A percentile compares a stretch with the other conserved stretches of the same genome.
phyloP scores from a whole-genome alignment of 1,140 invertebrate species.

The Drosophila pruinosa region DNA sequence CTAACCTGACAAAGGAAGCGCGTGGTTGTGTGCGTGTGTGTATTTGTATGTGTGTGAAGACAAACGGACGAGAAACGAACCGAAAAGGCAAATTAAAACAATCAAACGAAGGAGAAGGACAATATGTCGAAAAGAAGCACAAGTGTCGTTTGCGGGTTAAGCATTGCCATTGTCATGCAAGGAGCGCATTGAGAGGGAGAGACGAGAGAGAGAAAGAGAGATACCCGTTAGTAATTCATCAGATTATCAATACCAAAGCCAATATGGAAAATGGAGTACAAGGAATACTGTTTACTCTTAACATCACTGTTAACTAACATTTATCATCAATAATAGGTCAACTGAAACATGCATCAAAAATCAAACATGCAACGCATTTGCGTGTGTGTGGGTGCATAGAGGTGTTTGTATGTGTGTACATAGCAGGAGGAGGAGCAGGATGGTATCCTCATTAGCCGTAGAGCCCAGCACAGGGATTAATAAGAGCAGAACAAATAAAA shows the following conservation, averaged over 20 bases:
- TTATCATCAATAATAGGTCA: background rate
- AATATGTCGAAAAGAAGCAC: conserved; percentile 17
- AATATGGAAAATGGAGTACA: background rate
- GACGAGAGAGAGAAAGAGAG: background rate
- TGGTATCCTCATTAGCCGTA: background rate
- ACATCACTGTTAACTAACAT: background rate
- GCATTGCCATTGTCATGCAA: conserved; percentile 92
- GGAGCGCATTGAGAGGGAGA: background rate
- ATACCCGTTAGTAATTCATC: conserved; percentile 38
- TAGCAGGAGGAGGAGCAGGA: background rate
- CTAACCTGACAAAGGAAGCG: conserved; percentile 94
- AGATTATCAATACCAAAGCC: background rate
- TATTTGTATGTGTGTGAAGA: conserved; percentile 89
- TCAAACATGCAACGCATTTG: background rate
- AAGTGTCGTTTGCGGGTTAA: conserved; percentile 23
- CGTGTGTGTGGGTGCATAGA: background rate
- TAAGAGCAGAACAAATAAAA: conserved; percentile 48
- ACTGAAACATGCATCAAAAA: background rate
- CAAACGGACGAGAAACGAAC: conserved; percentile 87
- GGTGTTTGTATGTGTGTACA: background rate
- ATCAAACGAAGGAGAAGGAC: conserved; percentile 22
- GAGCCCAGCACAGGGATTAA: conserved; percentile 32
- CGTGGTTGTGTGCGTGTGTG: conserved; percentile 88
- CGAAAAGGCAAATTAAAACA: conserved; percentile 43
- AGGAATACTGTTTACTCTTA: background rate